phyloP scores from a whole-genome alignment of 2,888 invertebrate genomes.

The Meiosimyza decipiens region DNA sequence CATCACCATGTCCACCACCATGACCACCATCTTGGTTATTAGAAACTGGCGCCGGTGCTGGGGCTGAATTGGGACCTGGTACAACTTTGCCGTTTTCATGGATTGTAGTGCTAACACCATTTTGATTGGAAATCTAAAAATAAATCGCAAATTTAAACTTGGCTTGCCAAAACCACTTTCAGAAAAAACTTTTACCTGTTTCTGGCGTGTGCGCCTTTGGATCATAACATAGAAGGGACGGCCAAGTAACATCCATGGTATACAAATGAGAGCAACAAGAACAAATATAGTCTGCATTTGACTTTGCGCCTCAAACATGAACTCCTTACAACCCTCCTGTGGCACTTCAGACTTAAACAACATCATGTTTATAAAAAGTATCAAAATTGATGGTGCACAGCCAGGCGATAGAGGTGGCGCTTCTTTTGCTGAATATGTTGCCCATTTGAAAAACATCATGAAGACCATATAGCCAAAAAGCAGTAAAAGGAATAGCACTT shows the following conservation, averaged over 20 bases:
- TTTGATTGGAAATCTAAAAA: background rate
- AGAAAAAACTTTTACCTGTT: slow-evolving; percentile 13
- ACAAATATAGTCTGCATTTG: slow-evolving; percentile 82
- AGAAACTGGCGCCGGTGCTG: slow-evolving; percentile 28
- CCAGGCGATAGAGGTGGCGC: slow-evolving; percentile 65
- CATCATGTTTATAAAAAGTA: slow-evolving; percentile 84
- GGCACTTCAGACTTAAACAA: slow-evolving; percentile 70
- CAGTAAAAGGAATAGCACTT: slow-evolving; percentile 85
- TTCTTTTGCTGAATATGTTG: slow-evolving; percentile 71
- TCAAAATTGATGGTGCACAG: slow-evolving; percentile 81
- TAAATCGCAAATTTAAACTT: background rate
- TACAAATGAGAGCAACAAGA: slow-evolving; percentile 81
- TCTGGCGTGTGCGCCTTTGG: background rate
- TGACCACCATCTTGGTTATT: slow-evolving; percentile 59
- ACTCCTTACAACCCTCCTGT: slow-evolving; percentile 69
- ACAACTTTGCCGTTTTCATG: background rate
- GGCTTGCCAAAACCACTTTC: background rate
- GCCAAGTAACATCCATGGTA: slow-evolving; percentile 93
- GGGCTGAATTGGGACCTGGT: slow-evolving; percentile 1
- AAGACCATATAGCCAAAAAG: slow-evolving; percentile 93
- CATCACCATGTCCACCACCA: slow-evolving; percentile 63
- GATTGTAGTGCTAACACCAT: background rate
- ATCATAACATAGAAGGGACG: slow-evolving; percentile 85
- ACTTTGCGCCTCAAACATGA: slow-evolving; percentile 79
- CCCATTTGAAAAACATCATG: slow-evolving; percentile 94